Base-by-base conservation (phyloP, 2,113 vertebrate genomes). In the Phalacrocorax aristotelis region DNA sequence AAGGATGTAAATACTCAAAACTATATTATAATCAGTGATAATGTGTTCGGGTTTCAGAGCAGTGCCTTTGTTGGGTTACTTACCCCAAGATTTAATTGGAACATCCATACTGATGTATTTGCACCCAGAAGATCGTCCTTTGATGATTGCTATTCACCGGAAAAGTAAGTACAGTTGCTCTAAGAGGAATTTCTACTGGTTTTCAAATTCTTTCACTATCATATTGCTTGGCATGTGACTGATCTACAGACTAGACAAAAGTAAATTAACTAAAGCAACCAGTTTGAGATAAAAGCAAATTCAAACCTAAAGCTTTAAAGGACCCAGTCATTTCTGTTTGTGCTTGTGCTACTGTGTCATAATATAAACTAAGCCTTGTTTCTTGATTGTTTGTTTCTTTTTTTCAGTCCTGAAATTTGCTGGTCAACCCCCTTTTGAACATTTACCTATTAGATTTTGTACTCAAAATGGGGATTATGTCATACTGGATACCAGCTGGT, bases 401-500 rank as follows among this genome's bases (percentile, higher is more conserved):
- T 74, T 57, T 81, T 6, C 71, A 99, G 99, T 99, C 85, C 93
- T 99, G 93, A 98, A 99, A 96, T 98, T 98, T 52, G 99, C 98
- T 1, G 99, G 99, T 12, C 99, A 98, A 58, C 93, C 98, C 52
- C 98, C 99, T 13, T 99, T 99, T 76, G 99, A 99, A 76, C 99
- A 99, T 85, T 98, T 98, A 10, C 99, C 99, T 2, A 92, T 99
- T 74, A 98, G 99, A 68, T 98, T 99, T 83, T 98, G 98, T 89
- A 98, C 99, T 92, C 99, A 99, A 76, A 99, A 99, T 36, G 99
- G 99, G 30, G 99, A 99, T 96, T 99, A 99, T 78, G 46, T 99
- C 84, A 98, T 98, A 4, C 72, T 99, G 96, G 99, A 99, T 95
- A 99, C 99, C 95, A 99, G 99, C 95, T 99, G 99, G 99, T 99